These are phyloP conservation scores for Campoletis raptor DNA, from an alignment of 2,888 invertebrate species.

Conservation along the genomic window DNA sequence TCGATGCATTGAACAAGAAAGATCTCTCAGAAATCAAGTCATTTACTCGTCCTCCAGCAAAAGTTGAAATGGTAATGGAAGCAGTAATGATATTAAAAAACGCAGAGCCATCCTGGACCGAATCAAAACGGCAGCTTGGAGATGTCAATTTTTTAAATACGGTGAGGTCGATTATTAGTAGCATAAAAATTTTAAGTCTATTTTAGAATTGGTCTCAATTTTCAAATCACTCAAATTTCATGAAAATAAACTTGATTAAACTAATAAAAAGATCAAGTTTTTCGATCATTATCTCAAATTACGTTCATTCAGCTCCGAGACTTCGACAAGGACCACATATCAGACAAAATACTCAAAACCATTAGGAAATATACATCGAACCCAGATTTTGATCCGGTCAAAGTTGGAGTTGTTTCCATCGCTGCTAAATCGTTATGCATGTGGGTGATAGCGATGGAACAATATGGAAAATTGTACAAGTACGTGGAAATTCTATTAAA, in stretches of 20 bases:
- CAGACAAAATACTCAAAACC: conserved; percentile 92
- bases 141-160: conserved; percentile 91
- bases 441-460: conserved; percentile 97
- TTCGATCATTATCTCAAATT: not conserved
- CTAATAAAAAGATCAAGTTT: not conserved
- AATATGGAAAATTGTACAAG: conserved; percentile 95
- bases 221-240: not conserved
- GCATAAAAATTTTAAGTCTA: not conserved
- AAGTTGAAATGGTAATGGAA: conserved; percentile 96
- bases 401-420: conserved; percentile 93
- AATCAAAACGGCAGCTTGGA: conserved; percentile 94
- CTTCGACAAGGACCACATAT: conserved; percentile 95
- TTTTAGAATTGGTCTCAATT: not conserved
- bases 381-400: conserved; percentile 94
- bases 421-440: conserved; percentile 95
- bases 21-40: conserved; percentile 96
- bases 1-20: conserved; percentile 93
- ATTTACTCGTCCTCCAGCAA: conserved; percentile 93
- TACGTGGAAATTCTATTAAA: conserved; percentile 76
- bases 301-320: conserved; percentile 88
- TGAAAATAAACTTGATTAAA: not conserved
- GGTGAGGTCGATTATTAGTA: conserved; percentile 74
- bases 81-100: conserved; percentile 93
- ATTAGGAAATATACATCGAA: conserved; percentile 92
- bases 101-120: conserved; percentile 94